These are phyloP conservation scores for Harpagoxenus sublaevis DNA, from an alignment of 2,888 invertebrate species.

Conservation along the genomic window DNA sequence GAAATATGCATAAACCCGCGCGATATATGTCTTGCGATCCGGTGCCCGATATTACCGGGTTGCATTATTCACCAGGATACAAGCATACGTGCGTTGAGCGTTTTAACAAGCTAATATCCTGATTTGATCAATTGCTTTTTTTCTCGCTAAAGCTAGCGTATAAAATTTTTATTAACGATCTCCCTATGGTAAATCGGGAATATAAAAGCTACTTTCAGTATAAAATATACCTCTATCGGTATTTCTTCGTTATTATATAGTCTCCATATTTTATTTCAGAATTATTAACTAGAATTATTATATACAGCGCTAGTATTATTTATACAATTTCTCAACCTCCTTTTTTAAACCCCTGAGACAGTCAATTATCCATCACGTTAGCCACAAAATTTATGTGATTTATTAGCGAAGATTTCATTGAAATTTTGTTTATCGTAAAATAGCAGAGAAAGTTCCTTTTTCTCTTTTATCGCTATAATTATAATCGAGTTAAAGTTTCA, in stretches of 20 bases:
- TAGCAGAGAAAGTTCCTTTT: background rate
- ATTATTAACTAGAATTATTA: slow-evolving; percentile 13
- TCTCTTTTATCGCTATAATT: slow-evolving; percentile 9
- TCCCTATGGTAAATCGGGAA: background rate
- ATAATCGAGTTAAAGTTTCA: background rate
- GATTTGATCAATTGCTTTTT: slow-evolving; percentile 34
- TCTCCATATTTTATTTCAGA: background rate
- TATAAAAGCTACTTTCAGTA: background rate
- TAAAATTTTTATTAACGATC: slow-evolving; percentile 26
- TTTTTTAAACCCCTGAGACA: background rate
- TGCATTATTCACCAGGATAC: slow-evolving; percentile 32
- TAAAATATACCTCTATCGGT: background rate
- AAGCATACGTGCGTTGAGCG: background rate
- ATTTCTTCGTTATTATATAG: background rate
- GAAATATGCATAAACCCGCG: slow-evolving; percentile 50
- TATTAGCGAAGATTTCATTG: background rate
- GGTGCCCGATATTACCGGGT: slow-evolving; percentile 31
- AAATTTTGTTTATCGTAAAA: slow-evolving; percentile 1
- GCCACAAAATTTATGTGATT: background rate
- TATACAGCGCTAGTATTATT: background rate
- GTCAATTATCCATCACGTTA: background rate
- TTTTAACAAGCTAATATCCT: slow-evolving; percentile 27
- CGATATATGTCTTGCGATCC: slow-evolving; percentile 35
- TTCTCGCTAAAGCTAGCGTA: background rate
- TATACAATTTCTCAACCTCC: slow-evolving; percentile 1